phyloP scores from a whole-genome alignment of 1,140 invertebrate species.

The Platorchestia sp. region DNA sequence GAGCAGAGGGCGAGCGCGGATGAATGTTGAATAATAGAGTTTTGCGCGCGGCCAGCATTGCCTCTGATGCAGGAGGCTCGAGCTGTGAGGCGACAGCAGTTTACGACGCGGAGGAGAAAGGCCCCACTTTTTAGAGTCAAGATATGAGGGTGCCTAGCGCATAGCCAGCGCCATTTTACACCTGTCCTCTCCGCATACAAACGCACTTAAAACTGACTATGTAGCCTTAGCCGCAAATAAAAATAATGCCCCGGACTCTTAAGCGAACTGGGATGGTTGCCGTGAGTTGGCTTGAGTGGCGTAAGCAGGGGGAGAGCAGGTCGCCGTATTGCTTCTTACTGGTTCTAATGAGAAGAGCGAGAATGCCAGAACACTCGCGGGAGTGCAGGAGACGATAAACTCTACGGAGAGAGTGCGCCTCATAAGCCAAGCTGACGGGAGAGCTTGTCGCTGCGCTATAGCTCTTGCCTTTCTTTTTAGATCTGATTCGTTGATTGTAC shows the following conservation, averaged over 20 bases:
- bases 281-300: slow-evolving; percentile 5
- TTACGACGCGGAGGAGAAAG: slow-evolving; percentile 52
- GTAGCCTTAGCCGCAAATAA: slow-evolving; percentile 53
- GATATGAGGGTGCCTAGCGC: slow-evolving; percentile 54
- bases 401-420: slow-evolving; percentile 13
- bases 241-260: slow-evolving; percentile 48
- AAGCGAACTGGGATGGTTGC: slow-evolving; percentile 40
- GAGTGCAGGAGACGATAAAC: background rate
- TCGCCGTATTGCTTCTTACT: background rate
- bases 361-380: background rate
- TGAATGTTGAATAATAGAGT: background rate
- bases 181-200: slow-evolving; percentile 52
- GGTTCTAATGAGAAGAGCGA: background rate
- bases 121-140: slow-evolving; percentile 46
- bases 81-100: slow-evolving; percentile 2
- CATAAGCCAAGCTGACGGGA: slow-evolving; percentile 44
- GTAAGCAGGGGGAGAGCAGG: background rate
- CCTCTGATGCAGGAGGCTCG: slow-evolving; percentile 31
- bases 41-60: background rate
- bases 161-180: slow-evolving; percentile 54
- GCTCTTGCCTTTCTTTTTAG: slow-evolving; percentile 5
- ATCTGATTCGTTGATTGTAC: slow-evolving; percentile 24
- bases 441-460: slow-evolving; percentile 40
- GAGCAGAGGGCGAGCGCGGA: background rate
- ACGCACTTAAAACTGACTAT: slow-evolving; percentile 54